Conservation (phyloP, 2,797 vertebrate species). For the Oophaga sylvatica region DNA sequence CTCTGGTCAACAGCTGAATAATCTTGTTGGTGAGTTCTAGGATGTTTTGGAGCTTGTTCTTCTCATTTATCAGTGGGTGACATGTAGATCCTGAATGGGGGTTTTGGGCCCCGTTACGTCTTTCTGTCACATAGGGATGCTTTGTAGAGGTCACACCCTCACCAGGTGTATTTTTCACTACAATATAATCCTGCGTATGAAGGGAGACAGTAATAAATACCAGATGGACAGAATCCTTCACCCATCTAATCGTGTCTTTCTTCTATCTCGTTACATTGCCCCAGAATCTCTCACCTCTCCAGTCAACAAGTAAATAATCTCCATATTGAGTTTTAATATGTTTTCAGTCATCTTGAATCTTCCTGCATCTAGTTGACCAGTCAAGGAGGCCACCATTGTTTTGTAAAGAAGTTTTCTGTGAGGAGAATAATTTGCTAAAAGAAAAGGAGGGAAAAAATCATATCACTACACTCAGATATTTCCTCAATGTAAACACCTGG, state of each 20-base stretch:
- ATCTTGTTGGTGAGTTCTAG: no score
- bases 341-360: background rate
- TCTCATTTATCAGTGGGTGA: background rate
- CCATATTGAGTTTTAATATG: background rate
- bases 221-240: background rate
- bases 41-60: background rate
- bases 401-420: background rate
- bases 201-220: background rate
- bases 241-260: background rate
- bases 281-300: slow-evolving; percentile 4
- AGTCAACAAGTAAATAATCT: background rate
- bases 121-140: background rate
- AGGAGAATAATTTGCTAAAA: no score
- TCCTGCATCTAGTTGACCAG: background rate
- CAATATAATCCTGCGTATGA: background rate
- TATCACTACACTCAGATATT: no score
- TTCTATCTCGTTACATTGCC: background rate
- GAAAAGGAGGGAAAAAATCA: no score
- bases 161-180: background rate
- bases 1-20: background rate
- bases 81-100: no score
- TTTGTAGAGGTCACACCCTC: background rate
- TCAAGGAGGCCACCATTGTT: background rate
- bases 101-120: background rate
- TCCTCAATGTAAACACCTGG: no score